Base-by-base conservation (phyloP, 2,113 vertebrate species). In the Riparia riparia region DNA sequence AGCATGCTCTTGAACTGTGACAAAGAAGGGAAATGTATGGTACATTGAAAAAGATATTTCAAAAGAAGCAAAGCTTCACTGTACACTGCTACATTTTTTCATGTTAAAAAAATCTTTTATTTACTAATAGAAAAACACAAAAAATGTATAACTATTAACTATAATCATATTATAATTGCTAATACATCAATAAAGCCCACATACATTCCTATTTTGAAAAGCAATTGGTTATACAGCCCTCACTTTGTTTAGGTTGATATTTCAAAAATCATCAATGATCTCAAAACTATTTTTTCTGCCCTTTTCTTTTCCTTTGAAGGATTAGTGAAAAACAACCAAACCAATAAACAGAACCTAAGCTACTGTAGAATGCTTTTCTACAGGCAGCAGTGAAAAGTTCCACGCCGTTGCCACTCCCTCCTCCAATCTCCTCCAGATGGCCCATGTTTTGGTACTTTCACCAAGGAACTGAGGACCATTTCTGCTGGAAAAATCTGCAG, bases 371-470 rank as follows among this genome's bases (percentile, higher is more conserved):
- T 39, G 29, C 7, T 78, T 89, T 78, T 49, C 44, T 16, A 42
- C 24, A 47, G 18, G 41, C 34, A 90, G 14, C 17, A 77, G 17
- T 21, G 32, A 63, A 14, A 70, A 57, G 7, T 41, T 70, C 5
- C 12, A 41, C 7, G 9, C 56, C 11, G 4, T 81, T 58, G 60
- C 22, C 18, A 22, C 17, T 56, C 34, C 22, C 34, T 89, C 5
- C 20, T 54, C 39, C 25, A 37, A 3, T 9, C 10, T 64, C 3
- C 0, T 29, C 17, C 10, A n/a, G 11, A 12, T 18, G 65, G 21
- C 25, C 17, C 24, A 0, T 11, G 31, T 31, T 24, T 86, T 57
- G 12, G 11, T 49, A 50, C 8, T 54, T 83, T 41, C 39, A 64
- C 71, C 4, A 3, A 84, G 72, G 19, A 86, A 41, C 7, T 9